A percentile compares a stretch with the other conserved stretches of the same genome.
phyloP scores from a whole-genome alignment of 2,797 vertebrate species.

The Cetoscarus ocellatus region DNA sequence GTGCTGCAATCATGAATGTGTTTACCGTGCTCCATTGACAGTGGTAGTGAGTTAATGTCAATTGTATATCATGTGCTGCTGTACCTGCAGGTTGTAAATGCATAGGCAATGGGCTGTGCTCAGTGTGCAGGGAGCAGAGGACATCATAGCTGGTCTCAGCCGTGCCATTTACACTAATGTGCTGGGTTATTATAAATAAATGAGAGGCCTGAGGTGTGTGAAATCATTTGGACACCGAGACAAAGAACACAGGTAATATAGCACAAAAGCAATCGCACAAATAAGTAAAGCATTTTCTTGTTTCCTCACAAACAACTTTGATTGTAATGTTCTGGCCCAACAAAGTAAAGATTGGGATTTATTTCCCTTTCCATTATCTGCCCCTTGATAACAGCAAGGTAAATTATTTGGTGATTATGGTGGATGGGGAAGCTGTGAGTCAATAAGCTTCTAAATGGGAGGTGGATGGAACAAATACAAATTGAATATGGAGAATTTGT shows the following conservation, averaged over 20 bases:
- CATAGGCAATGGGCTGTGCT: conserved; percentile 52
- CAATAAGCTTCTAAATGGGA: conserved; percentile 68
- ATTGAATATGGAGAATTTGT: conserved; percentile 68
- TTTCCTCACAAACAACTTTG: conserved; percentile 51
- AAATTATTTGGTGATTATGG: conserved; percentile 73
- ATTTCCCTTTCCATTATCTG: conserved; percentile 68
- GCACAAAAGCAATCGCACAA: conserved; percentile 35
- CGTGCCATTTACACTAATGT: conserved; percentile 56
- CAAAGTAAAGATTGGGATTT: conserved; percentile 61
- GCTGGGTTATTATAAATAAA: conserved; percentile 54
- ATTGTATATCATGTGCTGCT: conserved; percentile 44
- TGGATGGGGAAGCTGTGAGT: conserved; percentile 52
- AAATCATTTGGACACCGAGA: conserved; percentile 36
- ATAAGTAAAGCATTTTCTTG: conserved; percentile 23
- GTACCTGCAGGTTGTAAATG: conserved; percentile 62
- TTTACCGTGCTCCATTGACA: conserved; percentile 59
- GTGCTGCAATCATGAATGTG: conserved; percentile 51
- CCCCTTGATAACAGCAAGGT: conserved; percentile 64
- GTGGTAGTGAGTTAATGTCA: conserved; percentile 39
- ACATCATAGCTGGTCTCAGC: conserved; percentile 40
- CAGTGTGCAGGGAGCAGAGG: conserved; percentile 19
- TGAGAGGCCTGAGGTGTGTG: conserved; percentile 28
- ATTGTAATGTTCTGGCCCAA: conserved; percentile 53
- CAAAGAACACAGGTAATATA: conserved; percentile 15
- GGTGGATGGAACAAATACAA: conserved; percentile 68